Base-by-base conservation (phyloP, 2,113 vertebrate genomes). In the Sialia sialis region DNA sequence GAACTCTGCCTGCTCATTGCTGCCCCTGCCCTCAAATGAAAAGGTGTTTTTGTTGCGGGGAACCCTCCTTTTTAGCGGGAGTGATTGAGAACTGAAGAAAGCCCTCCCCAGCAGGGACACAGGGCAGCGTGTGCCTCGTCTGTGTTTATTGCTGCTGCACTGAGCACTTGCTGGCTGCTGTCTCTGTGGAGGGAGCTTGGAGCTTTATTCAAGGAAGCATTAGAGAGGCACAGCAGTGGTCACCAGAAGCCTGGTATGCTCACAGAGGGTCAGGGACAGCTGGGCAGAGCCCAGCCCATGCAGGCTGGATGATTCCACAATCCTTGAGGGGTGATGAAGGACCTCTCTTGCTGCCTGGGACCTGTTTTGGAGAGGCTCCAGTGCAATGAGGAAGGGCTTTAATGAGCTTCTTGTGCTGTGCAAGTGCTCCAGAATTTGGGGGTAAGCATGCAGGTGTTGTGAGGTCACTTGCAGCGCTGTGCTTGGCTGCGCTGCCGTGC, bases 141-240 rank as follows among this genome's bases (percentile, higher is more conserved):
- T 63, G 78, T 27, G 7, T 86, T 88, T 88, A 73, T 36, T 84
- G 93, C 87, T 46, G 72, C 95, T 83, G 93, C 52, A 6, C 77
- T 36, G 67, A 88, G 69, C 4, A 1, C 64, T 78, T 39, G 41
- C 87, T 86, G 75, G 49, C 72, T 80, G 55, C 76, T 6, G 1
- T 38, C 55, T 66, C 62, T 85, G 85, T 16, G 0, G 92, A 54
- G 38, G 27, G 30, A 68, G 59, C 88, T 38, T 11, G 10, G 59
- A 87, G 81, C 60, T 87, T 82, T 64, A 58, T 64, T 56, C 10
- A 1, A 5, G 56, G 39, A 9, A 25, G 39, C 2, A 4, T 41
- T 54, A 9, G 74, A 82, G 64, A 46, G 64, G 64, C 21, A 11
- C 12, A 62, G 29, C 51, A 54, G 32, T 26, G 41, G 54, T 38